Evolutionary conservation across 2,888 invertebrate genomes (phyloP).

Genomic region (Cancer borealis): DNA sequence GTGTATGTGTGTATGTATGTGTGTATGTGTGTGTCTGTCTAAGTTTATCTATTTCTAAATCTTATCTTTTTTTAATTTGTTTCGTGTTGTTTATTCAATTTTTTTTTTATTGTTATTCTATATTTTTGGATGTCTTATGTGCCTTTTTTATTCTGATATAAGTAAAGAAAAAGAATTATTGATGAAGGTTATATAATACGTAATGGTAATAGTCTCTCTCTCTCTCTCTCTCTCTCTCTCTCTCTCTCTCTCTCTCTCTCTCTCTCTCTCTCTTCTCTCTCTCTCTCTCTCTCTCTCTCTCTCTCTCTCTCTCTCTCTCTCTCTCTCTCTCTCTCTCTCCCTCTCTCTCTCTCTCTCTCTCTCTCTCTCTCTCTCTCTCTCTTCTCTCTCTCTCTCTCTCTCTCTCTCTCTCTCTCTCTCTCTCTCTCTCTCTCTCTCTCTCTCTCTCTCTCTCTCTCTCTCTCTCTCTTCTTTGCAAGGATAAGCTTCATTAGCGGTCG

Average conservation of each 20-base stretch:
- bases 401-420: conserved; percentile 54
- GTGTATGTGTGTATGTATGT: conserved; percentile 23
- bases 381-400: neutral
- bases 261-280: conserved; percentile 29
- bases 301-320: conserved; percentile 54
- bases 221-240: conserved; percentile 54
- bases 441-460: conserved; percentile 33
- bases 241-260: conserved; percentile 35
- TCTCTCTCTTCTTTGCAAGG: neutral
- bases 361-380: conserved; percentile 41
- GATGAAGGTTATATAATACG: too few species aligned
- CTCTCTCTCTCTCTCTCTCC: conserved; percentile 36
- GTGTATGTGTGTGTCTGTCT: conserved; percentile 9
- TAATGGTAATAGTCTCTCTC: neutral
- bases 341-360: conserved; percentile 11
- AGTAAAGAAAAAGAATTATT: too few species aligned
- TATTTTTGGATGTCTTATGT: too few species aligned
- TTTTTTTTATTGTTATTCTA: neutral
- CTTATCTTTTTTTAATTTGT: neutral
- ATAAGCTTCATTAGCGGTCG: conserved; percentile 12
- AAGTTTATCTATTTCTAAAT: neutral
- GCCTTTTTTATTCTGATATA: too few species aligned
- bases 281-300: conserved; percentile 14
- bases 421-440: conserved; percentile 35
- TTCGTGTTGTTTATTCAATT: neutral